Conservation (phyloP, 2,888 invertebrate species). For the Ophioninae sp. region DNA sequence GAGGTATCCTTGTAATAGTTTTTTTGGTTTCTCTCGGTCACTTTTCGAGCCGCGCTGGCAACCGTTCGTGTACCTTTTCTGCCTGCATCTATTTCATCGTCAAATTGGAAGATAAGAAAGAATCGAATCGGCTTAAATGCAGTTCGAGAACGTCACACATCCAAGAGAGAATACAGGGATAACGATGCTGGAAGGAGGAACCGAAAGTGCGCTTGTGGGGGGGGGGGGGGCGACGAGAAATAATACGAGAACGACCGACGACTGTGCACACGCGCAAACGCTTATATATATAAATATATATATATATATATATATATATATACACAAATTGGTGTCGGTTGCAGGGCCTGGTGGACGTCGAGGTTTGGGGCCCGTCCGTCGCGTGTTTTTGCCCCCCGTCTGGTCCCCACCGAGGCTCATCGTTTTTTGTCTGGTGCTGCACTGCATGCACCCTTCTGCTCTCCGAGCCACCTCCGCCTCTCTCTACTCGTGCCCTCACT, state of each 20-base stretch:
- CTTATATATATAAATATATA: slow-evolving; percentile 24
- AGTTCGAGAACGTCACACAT: slow-evolving; percentile 41
- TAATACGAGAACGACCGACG: slow-evolving; percentile 49
- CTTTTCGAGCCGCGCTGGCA: too few species aligned
- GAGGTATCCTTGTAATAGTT: too few species aligned
- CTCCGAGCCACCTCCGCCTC: neutral
- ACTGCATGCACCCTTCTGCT: slow-evolving; percentile 63
- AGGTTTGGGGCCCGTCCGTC: slow-evolving; percentile 74
- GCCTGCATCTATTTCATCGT: slow-evolving; percentile 32
- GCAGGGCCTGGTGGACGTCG: slow-evolving; percentile 65
- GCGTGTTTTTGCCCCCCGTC: slow-evolving; percentile 78
- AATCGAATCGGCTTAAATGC: slow-evolving; percentile 35
- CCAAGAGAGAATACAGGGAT: slow-evolving; percentile 26
- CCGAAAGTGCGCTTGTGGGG: neutral
- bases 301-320: slow-evolving; percentile 25
- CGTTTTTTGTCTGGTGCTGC: slow-evolving; percentile 77
- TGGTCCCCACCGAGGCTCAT: slow-evolving; percentile 76
- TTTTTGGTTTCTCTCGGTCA: too few species aligned
- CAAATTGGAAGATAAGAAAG: slow-evolving; percentile 16
- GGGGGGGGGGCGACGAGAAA: slow-evolving; percentile 33
- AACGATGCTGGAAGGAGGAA: slow-evolving; percentile 46
- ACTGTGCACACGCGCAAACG: neutral
- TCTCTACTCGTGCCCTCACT: neutral
- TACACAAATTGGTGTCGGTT: slow-evolving; percentile 64
- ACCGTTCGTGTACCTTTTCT: neutral